These are phyloP conservation scores for Brevimyrus niger DNA, from an alignment of 2,113 vertebrate species.

Conservation along the genomic window DNA sequence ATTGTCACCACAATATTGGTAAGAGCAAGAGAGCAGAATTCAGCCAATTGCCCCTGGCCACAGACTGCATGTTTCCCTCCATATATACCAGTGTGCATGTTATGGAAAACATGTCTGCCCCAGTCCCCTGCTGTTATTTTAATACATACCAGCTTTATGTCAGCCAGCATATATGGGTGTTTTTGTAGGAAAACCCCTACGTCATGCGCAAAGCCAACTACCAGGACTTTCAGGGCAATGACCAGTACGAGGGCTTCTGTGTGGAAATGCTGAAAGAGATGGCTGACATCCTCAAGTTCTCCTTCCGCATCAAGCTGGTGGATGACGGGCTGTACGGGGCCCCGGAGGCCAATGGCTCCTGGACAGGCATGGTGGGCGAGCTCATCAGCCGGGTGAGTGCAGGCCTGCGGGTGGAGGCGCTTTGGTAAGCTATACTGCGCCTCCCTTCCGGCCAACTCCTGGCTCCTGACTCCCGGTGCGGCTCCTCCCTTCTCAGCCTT, in stretches of 20 bases:
- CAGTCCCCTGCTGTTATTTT: background rate
- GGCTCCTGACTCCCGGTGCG: background rate
- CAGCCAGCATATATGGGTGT: background rate
- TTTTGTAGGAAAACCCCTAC: conserved; percentile 76
- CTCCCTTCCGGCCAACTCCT: background rate
- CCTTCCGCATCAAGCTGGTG: conserved; percentile 77
- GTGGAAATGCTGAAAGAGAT: conserved; percentile 86
- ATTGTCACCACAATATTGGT: conserved; percentile 85
- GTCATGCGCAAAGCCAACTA: conserved; percentile 78
- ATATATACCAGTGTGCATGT: background rate
- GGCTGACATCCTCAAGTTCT: conserved; percentile 75
- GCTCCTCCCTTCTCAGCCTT: background rate
- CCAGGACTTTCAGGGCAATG: conserved; percentile 66
- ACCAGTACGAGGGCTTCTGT: conserved; percentile 84
- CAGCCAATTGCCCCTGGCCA: background rate
- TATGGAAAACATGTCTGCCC: background rate
- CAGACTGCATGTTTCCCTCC: background rate
- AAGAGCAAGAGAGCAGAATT: conserved; percentile 34
- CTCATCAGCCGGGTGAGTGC: conserved; percentile 79
- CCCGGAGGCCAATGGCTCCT: conserved; percentile 80
- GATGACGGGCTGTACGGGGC: conserved; percentile 82
- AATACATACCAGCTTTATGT: background rate
- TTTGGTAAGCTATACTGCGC: background rate
- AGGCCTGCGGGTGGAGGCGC: background rate
- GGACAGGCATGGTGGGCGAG: conserved; percentile 90